phyloP scores from a whole-genome alignment of 2,113 vertebrate species.

The Grus americana region DNA sequence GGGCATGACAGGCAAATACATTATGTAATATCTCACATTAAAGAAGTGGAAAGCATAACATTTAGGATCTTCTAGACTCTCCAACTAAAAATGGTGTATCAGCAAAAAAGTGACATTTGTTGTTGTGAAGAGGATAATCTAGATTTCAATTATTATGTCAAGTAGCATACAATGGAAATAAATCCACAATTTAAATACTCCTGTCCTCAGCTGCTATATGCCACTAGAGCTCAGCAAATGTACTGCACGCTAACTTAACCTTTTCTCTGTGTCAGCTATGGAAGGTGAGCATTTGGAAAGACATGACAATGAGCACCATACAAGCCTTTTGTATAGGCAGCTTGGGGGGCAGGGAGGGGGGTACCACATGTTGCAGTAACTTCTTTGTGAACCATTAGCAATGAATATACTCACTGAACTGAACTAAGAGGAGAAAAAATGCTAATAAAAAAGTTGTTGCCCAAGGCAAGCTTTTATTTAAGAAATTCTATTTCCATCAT shows the following conservation, averaged over 20 bases:
- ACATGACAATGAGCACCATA: not conserved
- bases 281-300: not conserved
- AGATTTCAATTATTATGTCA: not conserved
- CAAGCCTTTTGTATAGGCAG: not conserved
- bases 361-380: not conserved
- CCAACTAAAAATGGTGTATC: not conserved
- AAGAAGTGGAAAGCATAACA: not conserved
- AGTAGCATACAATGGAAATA: not conserved
- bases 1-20: not conserved
- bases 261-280: not conserved
- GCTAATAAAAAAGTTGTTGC: not conserved
- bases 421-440: not conserved
- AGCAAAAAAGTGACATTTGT: not conserved
- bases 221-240: not conserved
- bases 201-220: not conserved
- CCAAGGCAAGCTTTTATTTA: not conserved
- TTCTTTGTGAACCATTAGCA: not conserved
- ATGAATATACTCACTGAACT: slow-evolving; percentile 16
- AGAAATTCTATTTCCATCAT: not conserved
- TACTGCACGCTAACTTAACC: not conserved
- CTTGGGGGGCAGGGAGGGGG: not conserved
- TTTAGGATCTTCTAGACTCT: not conserved
- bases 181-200: not conserved
- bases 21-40: not conserved
- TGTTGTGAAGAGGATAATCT: not conserved